Evolutionary conservation across 2,113 vertebrate species (phyloP).

Genomic region (Sarotherodon lohbergeri): DNA sequence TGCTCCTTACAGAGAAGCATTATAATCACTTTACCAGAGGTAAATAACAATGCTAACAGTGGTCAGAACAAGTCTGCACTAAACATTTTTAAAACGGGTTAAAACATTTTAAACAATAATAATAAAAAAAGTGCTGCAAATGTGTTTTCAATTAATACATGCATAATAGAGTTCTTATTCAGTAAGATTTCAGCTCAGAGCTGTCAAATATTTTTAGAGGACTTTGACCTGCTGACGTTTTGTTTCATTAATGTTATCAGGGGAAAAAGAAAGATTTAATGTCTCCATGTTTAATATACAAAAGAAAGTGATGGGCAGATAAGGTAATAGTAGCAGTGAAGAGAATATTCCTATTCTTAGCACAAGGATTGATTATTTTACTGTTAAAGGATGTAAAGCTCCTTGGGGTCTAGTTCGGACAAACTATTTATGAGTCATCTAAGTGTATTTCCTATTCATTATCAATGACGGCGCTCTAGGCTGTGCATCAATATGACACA

Average conservation of each 20-base stretch:
- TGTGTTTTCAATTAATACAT: background rate
- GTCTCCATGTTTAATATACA: background rate
- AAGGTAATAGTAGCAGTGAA: background rate
- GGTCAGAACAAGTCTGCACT: background rate
- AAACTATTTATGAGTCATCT: conserved; percentile 39
- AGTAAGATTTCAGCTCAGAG: background rate
- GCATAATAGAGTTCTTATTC: background rate
- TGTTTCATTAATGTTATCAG: background rate
- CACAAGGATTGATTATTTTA: background rate
- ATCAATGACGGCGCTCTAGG: background rate
- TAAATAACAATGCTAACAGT: background rate
- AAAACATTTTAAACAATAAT: background rate
- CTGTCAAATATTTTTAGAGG: background rate
- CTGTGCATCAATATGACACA: conserved; percentile 14
- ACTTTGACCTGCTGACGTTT: background rate
- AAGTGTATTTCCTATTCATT: conserved; percentile 23
- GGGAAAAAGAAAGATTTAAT: background rate
- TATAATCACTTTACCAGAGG: background rate
- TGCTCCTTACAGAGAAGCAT: background rate
- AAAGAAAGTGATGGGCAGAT: background rate
- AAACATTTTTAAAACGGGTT: background rate
- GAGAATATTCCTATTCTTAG: background rate
- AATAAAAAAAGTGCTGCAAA: background rate
- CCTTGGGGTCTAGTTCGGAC: conserved; percentile 3
- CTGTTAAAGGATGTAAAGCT: conserved; percentile 10